phyloP scores from a whole-genome alignment of 2,113 vertebrate genomes.

The Psilopogon haemacephalus region DNA sequence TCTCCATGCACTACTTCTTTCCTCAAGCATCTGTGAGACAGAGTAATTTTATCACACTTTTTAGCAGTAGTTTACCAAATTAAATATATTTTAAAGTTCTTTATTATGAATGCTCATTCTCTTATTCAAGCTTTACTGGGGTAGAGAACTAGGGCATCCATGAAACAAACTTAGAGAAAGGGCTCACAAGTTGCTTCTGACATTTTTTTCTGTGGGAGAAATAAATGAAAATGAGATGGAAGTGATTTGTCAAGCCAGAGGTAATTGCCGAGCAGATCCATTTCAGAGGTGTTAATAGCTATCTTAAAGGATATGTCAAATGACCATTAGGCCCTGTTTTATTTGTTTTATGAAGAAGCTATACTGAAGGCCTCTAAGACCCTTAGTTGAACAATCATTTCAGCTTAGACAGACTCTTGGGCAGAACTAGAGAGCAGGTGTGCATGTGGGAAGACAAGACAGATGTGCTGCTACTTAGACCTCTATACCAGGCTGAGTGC shows the following conservation, averaged over 20 bases:
- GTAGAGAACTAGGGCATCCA: not conserved
- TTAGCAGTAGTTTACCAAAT: not conserved
- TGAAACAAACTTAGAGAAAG: not conserved
- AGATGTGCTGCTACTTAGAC: not conserved
- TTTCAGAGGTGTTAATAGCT: constrained; percentile 4
- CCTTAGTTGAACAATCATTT: not conserved
- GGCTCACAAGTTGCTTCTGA: not conserved
- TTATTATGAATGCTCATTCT: not conserved
- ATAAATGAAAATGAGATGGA: not conserved
- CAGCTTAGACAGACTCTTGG: not conserved
- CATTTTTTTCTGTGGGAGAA: not conserved
- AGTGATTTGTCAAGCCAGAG: not conserved
- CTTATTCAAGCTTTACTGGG: not conserved
- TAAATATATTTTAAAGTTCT: not conserved
- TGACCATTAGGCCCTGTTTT: not conserved
- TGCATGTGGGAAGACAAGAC: not conserved
- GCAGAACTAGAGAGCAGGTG: not conserved
- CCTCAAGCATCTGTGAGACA: not conserved
- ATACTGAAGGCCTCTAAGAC: not conserved
- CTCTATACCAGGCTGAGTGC: not conserved
- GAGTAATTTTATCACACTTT: not conserved
- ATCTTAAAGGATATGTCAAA: not conserved
- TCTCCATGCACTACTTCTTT: not conserved
- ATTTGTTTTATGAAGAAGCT: constrained; percentile 14
- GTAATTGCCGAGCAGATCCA: not conserved